Conservation (phyloP, 2,888 invertebrate species). For the Abscondita cerata region DNA sequence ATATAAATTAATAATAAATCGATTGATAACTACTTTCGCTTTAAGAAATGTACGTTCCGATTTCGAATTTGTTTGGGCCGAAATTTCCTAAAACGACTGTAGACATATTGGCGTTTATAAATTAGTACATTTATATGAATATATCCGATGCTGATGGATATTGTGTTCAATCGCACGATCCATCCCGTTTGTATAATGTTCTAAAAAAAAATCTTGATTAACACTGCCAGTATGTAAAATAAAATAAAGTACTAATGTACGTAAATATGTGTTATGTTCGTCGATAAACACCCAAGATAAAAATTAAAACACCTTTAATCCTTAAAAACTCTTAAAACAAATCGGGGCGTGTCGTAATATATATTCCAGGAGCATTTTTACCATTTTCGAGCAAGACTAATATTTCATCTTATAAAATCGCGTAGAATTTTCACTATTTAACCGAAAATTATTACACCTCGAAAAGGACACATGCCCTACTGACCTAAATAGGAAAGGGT, state of each 20-base stretch:
- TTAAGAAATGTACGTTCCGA: constrained; percentile 42
- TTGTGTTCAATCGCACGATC: constrained; percentile 35
- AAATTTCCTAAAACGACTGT: constrained; percentile 40
- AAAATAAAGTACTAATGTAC: constrained; percentile 45
- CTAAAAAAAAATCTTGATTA: constrained; percentile 52
- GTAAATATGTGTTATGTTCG: constrained; percentile 41
- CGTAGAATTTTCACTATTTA: constrained; percentile 8
- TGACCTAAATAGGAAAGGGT: constrained; percentile 50
- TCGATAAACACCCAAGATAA: constrained; percentile 20
- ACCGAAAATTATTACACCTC: constrained; percentile 7
- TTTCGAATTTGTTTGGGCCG: constrained; percentile 38
- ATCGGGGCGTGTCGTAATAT: constrained; percentile 5
- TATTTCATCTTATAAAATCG: background rate
- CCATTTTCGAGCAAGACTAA: background rate
- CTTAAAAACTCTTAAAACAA: constrained; percentile 2
- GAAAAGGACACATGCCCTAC: constrained; percentile 39
- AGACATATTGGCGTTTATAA: constrained; percentile 36
- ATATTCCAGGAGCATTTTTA: background rate
- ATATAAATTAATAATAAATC: constrained; percentile 44
- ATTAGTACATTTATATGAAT: constrained; percentile 37
- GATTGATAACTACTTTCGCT: constrained; percentile 40
- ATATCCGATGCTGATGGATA: constrained; percentile 33
- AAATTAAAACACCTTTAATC: background rate
- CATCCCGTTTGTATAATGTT: constrained; percentile 45
- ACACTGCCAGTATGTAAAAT: constrained; percentile 54